phyloP scores from a whole-genome alignment of 2,888 invertebrate genomes.

The Minunthozetes semirufus region DNA sequence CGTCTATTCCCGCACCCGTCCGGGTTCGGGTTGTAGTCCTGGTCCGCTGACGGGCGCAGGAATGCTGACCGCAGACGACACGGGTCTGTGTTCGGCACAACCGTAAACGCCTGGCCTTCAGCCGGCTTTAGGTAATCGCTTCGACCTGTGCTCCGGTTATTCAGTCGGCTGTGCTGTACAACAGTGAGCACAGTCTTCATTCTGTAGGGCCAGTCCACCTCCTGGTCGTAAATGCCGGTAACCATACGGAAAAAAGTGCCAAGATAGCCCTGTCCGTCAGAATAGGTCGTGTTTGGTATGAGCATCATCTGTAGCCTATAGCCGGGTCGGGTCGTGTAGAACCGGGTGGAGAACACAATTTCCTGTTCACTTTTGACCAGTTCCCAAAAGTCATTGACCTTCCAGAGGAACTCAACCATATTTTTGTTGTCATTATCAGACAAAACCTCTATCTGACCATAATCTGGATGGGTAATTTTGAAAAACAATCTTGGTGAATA shows the following conservation, averaged over 20 bases:
- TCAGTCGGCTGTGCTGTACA: slow-evolving; percentile 26
- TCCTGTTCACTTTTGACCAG: slow-evolving; percentile 24
- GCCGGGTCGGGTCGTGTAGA: slow-evolving; percentile 23
- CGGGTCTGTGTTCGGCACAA: slow-evolving; percentile 39
- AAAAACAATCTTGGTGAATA: too few relatives aligned
- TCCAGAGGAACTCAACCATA: slow-evolving; percentile 31
- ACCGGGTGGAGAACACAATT: slow-evolving; percentile 24
- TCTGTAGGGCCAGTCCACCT: slow-evolving; percentile 41
- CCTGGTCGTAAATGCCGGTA: slow-evolving; percentile 39
- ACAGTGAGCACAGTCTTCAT: slow-evolving; percentile 39
- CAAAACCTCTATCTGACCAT: neutral
- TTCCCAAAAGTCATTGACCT: slow-evolving; percentile 25
- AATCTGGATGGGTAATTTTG: neutral
- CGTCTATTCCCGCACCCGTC: slow-evolving; percentile 40
- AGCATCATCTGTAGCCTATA: slow-evolving; percentile 34
- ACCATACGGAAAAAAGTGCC: slow-evolving; percentile 41
- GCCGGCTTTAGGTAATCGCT: neutral
- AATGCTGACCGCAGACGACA: slow-evolving; percentile 41
- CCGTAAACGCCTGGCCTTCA: slow-evolving; percentile 10
- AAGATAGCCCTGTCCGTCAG: slow-evolving; percentile 37
- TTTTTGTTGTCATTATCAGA: neutral
- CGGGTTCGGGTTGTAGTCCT: slow-evolving; percentile 21
- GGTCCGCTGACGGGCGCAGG: slow-evolving; percentile 37
- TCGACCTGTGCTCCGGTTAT: neutral
- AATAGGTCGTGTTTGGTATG: slow-evolving; percentile 34